These are phyloP conservation scores for Cyclopterus lumpus DNA, from an alignment of 2,797 vertebrate genomes.

Conservation along the genomic window DNA sequence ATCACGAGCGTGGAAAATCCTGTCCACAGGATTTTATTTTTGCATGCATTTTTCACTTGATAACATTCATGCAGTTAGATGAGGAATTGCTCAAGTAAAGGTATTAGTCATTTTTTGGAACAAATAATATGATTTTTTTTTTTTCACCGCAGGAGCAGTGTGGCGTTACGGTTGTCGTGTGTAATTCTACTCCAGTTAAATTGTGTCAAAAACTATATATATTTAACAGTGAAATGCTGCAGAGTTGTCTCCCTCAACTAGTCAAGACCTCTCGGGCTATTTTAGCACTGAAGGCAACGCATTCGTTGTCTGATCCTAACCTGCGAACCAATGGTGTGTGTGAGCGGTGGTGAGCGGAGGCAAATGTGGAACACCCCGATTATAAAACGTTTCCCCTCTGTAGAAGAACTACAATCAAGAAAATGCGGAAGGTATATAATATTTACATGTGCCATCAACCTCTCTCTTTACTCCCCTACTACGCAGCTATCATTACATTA, in stretches of 20 bases:
- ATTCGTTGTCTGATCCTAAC: conserved; percentile 51
- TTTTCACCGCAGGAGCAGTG: conserved; percentile 70
- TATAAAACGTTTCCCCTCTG: conserved; percentile 62
- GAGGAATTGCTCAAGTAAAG: conserved; percentile 86
- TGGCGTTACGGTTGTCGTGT: conserved; percentile 71
- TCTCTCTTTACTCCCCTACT: conserved; percentile 70
- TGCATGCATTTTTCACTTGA: conserved; percentile 91
- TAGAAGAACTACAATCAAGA: conserved; percentile 56
- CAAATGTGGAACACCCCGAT: conserved; percentile 42
- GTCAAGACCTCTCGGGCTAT: conserved; percentile 52
- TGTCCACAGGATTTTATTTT: conserved; percentile 90
- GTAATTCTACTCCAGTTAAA: conserved; percentile 74
- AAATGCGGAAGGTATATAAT: conserved; percentile 54
- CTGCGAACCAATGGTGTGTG: conserved; percentile 21
- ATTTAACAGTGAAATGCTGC: conserved; percentile 65
- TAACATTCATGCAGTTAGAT: conserved; percentile 90
- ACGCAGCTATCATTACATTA: conserved; percentile 76
- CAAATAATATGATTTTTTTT: conserved; percentile 84
- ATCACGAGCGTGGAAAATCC: conserved; percentile 91
- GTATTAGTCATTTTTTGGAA: conserved; percentile 87
- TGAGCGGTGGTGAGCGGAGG: conserved; percentile 30
- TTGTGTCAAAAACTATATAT: conserved; percentile 72
- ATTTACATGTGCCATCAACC: conserved; percentile 71
- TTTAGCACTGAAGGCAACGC: conserved; percentile 38
- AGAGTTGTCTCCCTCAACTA: conserved; percentile 64